A percentile compares a stretch with the other conserved stretches of the same genome.
Evolutionary conservation across 2,888 invertebrate genomes (phyloP).

Genomic region (Hydrotaea cyrtoneurina): DNA sequence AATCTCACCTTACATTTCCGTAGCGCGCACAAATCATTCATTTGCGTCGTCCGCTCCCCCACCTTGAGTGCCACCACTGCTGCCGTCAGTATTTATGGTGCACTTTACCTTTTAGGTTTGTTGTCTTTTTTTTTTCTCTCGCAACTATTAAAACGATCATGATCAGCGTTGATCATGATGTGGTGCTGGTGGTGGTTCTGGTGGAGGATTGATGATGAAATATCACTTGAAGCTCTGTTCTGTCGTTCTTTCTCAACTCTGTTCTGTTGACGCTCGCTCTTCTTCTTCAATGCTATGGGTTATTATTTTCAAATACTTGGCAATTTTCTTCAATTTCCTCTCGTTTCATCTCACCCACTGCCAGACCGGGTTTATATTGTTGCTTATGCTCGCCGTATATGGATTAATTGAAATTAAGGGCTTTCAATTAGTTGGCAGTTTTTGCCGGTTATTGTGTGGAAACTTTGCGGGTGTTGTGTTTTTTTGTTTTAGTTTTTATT

Average conservation of each 20-base stretch:
- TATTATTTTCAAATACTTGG: slow-evolving; percentile 63
- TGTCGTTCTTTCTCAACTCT: slow-evolving; percentile 31
- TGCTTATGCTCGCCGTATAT: slow-evolving; percentile 29
- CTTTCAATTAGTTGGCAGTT: slow-evolving; percentile 62
- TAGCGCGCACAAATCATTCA: not conserved
- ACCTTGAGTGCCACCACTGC: not conserved
- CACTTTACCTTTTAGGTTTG: slow-evolving; percentile 53
- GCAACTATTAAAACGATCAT: slow-evolving; percentile 26
- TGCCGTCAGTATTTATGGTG: slow-evolving; percentile 56
- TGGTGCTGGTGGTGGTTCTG: no score
- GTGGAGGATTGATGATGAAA: slow-evolving; percentile 67
- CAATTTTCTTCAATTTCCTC: slow-evolving; percentile 47
- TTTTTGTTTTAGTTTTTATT: no score
- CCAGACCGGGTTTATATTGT: not conserved
- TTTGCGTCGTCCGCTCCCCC: not conserved
- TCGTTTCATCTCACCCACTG: not conserved
- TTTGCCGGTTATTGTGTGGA: slow-evolving; percentile 12
- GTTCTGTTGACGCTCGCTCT: not conserved
- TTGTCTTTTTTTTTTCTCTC: not conserved
- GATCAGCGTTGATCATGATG: slow-evolving; percentile 37
- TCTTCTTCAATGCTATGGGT: not conserved
- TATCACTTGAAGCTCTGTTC: slow-evolving; percentile 64
- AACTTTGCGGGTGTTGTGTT: not conserved
- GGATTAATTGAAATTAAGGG: slow-evolving; percentile 68
- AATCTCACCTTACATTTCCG: not conserved